Conservation (phyloP, 2,797 vertebrate genomes). For the Melanotaenia maccullochi region DNA sequence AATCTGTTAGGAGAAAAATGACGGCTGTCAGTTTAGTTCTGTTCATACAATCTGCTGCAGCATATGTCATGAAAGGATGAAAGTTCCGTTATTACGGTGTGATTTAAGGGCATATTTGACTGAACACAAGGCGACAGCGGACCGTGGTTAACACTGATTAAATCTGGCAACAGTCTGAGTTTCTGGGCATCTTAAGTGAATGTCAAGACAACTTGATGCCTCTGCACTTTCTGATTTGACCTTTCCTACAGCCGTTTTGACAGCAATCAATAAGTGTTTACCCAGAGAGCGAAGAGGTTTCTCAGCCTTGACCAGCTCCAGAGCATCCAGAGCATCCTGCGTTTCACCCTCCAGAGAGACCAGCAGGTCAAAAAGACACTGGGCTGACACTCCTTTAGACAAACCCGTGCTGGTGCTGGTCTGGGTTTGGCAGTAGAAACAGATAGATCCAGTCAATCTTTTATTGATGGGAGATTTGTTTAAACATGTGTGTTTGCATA, state of each 20-base stretch:
- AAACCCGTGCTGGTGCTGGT: conserved; percentile 86
- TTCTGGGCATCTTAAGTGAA: conserved; percentile 6
- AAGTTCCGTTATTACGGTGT: not conserved
- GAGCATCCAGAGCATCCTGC: conserved; percentile 91
- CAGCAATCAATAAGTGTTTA: conserved; percentile 63
- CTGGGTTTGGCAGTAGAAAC: conserved; percentile 43
- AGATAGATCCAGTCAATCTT: not conserved
- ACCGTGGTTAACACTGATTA: not conserved
- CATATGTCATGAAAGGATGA: not conserved
- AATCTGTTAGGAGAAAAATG: conserved; percentile 83
- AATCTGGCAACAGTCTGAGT: not conserved
- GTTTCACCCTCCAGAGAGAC: conserved; percentile 96
- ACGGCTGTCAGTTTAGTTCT: too few relatives aligned
- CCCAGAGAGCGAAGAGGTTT: conserved; percentile 96
- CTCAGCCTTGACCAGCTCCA: conserved; percentile 97
- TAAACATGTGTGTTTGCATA: not conserved
- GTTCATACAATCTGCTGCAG: not conserved
- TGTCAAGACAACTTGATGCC: not conserved
- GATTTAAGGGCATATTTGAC: not conserved
- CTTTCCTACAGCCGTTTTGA: not conserved
- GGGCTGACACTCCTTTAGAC: conserved; percentile 94
- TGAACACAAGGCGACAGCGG: not conserved
- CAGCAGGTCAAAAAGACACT: conserved; percentile 96
- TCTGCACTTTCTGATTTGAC: not conserved
- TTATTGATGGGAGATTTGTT: not conserved